These are phyloP conservation scores for Lacanobia oleracea DNA, from an alignment of 2,888 invertebrate genomes.

Conservation along the genomic window DNA sequence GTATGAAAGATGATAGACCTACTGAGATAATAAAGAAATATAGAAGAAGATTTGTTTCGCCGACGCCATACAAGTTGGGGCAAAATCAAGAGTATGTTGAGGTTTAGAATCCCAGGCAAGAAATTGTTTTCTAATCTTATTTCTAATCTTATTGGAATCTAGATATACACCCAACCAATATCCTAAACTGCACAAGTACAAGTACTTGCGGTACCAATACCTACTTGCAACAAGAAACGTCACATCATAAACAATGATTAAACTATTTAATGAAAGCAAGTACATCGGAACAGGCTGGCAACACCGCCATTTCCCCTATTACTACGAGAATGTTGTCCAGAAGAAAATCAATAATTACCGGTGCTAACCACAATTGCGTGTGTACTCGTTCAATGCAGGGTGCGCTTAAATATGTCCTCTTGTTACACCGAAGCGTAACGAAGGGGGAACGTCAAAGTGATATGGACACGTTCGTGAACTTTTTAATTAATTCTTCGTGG, in stretches of 20 bases:
- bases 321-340: conserved; percentile 69
- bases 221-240: conserved; percentile 20
- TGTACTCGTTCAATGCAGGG: conserved; percentile 68
- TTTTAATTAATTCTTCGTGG: too few relatives aligned
- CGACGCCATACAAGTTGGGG: too few relatives aligned
- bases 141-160: neutral
- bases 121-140: neutral
- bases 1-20: too few relatives aligned
- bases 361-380: conserved; percentile 73
- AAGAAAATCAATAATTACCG: conserved; percentile 78
- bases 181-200: conserved; percentile 10
- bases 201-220: neutral
- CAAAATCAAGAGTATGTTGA: too few relatives aligned
- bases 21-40: too few relatives aligned
- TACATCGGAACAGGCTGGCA: conserved; percentile 49
- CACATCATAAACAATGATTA: conserved; percentile 53
- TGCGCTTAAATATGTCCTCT: conserved; percentile 63
- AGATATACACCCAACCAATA: neutral
- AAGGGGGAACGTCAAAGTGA: neutral
- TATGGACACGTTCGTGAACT: neutral
- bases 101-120: neutral
- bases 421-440: conserved; percentile 65
- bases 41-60: too few relatives aligned
- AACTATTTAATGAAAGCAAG: conserved; percentile 41
- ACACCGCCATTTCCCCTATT: conserved; percentile 61